A percentile compares a stretch with the other conserved stretches of the same genome.
phyloP scores from a whole-genome alignment of 2,797 vertebrate species.

The Clarias laeviceps region DNA sequence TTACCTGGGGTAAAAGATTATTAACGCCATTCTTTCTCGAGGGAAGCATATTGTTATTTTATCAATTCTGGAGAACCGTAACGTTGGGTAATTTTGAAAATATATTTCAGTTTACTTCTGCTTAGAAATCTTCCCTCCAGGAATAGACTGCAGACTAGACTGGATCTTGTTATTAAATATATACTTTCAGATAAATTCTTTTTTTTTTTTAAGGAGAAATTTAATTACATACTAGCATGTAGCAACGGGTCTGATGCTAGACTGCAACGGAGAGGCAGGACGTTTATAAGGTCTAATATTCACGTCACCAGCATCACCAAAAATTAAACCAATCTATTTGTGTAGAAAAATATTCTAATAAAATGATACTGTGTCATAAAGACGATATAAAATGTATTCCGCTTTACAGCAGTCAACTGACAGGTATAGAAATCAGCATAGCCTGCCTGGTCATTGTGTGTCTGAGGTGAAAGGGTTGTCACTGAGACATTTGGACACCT shows the following conservation, averaged over 20 bases:
- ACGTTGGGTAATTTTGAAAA: not conserved
- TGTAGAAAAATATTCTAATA: not conserved
- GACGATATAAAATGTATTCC: conserved; percentile 11
- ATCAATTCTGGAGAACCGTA: not conserved
- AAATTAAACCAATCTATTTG: not conserved
- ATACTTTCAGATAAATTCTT: not conserved
- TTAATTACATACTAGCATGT: not conserved
- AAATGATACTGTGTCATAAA: conserved; percentile 9
- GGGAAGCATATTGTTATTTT: not conserved
- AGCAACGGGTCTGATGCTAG: conserved; percentile 16
- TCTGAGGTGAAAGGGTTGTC: conserved; percentile 36
- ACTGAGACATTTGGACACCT: conserved; percentile 64
- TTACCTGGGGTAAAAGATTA: not conserved
- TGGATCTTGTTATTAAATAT: not conserved
- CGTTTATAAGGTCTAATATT: conserved; percentile 31
- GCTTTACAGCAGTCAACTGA: not conserved
- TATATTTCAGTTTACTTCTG: too few relatives aligned
- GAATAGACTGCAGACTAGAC: not conserved
- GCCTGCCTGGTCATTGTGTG: not conserved
- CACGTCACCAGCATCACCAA: not conserved
- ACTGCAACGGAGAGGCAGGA: conserved; percentile 21
- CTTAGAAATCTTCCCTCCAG: too few relatives aligned
- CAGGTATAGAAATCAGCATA: not conserved
- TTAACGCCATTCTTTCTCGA: not conserved
- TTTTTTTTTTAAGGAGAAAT: not conserved